Evolutionary conservation across 2,113 vertebrate species (phyloP).

Genomic region (Chrysemys picta): DNA sequence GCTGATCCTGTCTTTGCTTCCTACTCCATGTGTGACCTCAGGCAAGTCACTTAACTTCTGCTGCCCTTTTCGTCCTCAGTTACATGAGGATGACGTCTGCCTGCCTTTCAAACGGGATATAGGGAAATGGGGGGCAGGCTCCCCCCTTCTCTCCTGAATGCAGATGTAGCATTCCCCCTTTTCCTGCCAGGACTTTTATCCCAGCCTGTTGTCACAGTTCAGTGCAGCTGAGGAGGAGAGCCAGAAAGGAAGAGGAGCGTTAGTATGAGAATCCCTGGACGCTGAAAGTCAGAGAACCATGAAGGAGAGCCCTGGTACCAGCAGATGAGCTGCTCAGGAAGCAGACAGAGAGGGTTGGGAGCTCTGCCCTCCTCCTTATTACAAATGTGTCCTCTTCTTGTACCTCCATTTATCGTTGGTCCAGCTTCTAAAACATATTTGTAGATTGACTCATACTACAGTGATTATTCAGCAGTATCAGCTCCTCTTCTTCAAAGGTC

Average conservation of each 20-base stretch:
- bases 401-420: background rate
- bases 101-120: background rate
- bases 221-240: background rate
- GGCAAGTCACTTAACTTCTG: background rate
- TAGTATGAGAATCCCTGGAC: background rate
- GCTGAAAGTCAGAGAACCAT: background rate
- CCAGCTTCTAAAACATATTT: conserved; percentile 20
- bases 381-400: background rate
- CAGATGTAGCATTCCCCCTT: background rate
- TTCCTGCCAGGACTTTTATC: background rate
- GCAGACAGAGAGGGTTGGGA: background rate
- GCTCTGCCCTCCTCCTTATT: background rate
- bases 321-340: background rate
- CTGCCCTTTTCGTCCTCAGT: background rate
- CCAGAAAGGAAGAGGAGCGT: background rate
- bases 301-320: no score
- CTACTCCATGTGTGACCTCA: background rate
- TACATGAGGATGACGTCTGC: background rate
- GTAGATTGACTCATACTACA: conserved; percentile 43
- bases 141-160: background rate
- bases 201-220: background rate
- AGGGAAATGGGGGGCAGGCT: background rate
- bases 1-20: background rate
- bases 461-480: conserved; percentile 23
- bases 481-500: conserved; percentile 13